Percentiles rank a stretch among this genome's conserved stretches.
Conservation (phyloP, 2,888 invertebrate genomes). For the Polymixis lichenea region DNA sequence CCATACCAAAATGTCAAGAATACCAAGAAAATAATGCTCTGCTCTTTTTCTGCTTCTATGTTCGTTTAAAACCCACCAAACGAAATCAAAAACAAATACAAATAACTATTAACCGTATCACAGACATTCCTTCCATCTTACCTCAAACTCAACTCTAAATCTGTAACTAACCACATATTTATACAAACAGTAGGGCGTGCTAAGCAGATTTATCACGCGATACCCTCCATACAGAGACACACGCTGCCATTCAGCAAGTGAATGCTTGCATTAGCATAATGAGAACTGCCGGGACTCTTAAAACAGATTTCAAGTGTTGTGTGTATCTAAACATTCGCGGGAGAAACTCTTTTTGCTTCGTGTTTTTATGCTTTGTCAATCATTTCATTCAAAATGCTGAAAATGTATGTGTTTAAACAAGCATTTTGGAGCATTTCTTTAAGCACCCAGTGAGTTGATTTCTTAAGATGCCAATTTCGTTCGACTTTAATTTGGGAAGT, state of each 20-base stretch:
- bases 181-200: conserved; percentile 51
- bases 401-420: neutral
- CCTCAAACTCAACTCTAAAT: conserved; percentile 1
- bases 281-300: conserved; percentile 71
- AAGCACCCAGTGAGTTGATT: neutral
- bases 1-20: neutral
- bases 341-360: conserved; percentile 15
- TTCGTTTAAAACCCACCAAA: neutral
- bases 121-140: conserved; percentile 2
- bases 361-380: neutral
- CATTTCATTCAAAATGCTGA: neutral
- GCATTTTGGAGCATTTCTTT: neutral
- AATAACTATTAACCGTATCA: neutral
- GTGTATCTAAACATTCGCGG: conserved; percentile 45
- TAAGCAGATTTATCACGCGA: conserved; percentile 74
- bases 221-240: conserved; percentile 60
- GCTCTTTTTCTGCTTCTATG: neutral
- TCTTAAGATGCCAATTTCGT: no score
- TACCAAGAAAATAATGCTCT: neutral
- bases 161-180: conserved; percentile 49
- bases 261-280: conserved; percentile 82
- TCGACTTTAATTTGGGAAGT: no score
- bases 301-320: conserved; percentile 76
- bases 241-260: conserved; percentile 71
- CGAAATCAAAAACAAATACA: neutral